Evolutionary conservation across 2,797 vertebrate genomes (phyloP), one percentile per base, ranked within the genome.

Genomic region (Siniperca obscura): DNA sequence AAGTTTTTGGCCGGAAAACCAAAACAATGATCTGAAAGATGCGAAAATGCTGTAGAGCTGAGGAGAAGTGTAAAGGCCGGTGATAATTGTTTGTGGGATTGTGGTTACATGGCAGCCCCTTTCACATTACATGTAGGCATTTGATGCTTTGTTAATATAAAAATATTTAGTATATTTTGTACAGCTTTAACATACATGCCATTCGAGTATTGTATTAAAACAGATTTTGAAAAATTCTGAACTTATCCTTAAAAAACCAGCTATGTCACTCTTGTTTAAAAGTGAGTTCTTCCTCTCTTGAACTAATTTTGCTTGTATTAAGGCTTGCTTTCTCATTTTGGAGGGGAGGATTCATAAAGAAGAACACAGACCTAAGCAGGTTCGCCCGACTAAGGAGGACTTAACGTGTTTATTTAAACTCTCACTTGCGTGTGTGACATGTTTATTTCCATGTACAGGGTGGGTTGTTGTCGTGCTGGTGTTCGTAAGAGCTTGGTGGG

Each of bases 391-490:
- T 7, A n/a, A 22, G 13, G 17, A 27, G 12, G 17, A 2, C 8
- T 4, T 21, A n/a, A 44, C 13, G 7, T 19, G 55, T 42, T 42
- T 8, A 48, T 50, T 59, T 70, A 27, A 46, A 48, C 53, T 56
- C 2, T 46, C 13, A 53, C 46, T 27, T 81, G 64, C 44, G 44
- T 27, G 7, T 78, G 60, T 50, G 79, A 70, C 40, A 42, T 62
- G 27, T 71, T 64, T 61, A 65, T 83, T 77, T 81, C 66, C 65
- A 50, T 27, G 46, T 12, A 22, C 50, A 22, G 55, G 7, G 14
- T 5, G 73, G n/a, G 14, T 56, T 46, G 27, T 60, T 71, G 70
- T 30, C 61, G 19, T 81, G 66, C 22, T 38, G 27, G 34, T 53
- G 53, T 59, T 73, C 11, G 7, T 30, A 14, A 38, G 46, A 73